Evolutionary conservation across 2,797 vertebrate genomes (phyloP).

Genomic region (Ateles fusciceps): DNA sequence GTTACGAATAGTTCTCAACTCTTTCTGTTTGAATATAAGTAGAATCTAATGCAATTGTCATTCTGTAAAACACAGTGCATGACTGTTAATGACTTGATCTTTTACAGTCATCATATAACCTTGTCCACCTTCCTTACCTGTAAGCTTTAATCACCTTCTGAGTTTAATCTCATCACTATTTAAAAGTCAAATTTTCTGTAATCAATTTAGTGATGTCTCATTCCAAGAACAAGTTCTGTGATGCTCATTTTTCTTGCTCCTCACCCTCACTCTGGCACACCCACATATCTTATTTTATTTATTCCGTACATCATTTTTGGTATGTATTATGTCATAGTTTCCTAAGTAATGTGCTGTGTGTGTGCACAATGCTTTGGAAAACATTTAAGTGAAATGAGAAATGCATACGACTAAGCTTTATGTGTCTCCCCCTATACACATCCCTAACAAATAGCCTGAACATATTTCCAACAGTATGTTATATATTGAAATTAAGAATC

Average conservation of each 20-base stretch:
- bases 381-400: neutral
- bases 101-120: neutral
- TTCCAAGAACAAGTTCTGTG: neutral
- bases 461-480: neutral
- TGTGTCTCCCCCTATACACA: neutral
- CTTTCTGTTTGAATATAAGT: neutral
- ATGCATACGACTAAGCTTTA: neutral
- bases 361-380: neutral
- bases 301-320: neutral
- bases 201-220: neutral
- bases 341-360: neutral
- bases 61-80: neutral
- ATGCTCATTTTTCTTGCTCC: neutral
- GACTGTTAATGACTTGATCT: neutral
- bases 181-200: neutral
- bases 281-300: neutral
- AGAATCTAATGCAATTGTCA: neutral
- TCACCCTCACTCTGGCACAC: neutral
- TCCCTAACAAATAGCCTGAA: neutral
- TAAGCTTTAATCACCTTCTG: slow-evolving; percentile 14
- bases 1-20: neutral
- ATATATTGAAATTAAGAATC: neutral
- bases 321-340: neutral
- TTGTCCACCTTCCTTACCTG: neutral
- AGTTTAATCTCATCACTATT: neutral